Conservation (phyloP, 2,888 invertebrate genomes). For the Lottia gigantea region DNA sequence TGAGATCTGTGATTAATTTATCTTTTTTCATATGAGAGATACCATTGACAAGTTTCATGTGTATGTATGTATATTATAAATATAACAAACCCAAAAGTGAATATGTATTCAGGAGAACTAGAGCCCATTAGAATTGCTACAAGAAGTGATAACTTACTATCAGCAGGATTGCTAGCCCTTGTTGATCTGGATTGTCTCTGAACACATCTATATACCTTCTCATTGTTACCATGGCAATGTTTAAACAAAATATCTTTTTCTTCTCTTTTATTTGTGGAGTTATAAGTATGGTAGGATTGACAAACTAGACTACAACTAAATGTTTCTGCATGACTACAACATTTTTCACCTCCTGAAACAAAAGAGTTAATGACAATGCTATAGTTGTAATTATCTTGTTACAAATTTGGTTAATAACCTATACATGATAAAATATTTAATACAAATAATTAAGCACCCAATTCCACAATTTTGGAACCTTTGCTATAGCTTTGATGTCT, state of each 20-base stretch:
- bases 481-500: too few species aligned
- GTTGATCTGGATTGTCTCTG: constrained; percentile 44
- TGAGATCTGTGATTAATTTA: too few species aligned
- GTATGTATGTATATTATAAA: too few species aligned
- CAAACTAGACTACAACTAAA: constrained; percentile 47
- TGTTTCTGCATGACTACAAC: constrained; percentile 37
- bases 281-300: constrained; percentile 40
- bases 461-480: too few species aligned
- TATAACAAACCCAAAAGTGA: too few species aligned
- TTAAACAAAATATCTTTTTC: constrained; percentile 33
- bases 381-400: too few species aligned
- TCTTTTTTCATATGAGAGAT: too few species aligned
- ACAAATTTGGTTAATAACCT: neutral
- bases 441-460: neutral
- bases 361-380: neutral
- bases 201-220: constrained; percentile 45
- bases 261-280: constrained; percentile 34
- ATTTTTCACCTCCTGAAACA: constrained; percentile 41
- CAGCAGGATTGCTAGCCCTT: constrained; percentile 35
- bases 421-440: too few species aligned
- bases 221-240: constrained; percentile 42
- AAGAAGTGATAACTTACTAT: constrained; percentile 35
- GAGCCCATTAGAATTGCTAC: too few species aligned
- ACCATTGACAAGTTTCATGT: too few species aligned
- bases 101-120: too few species aligned